A percentile compares a stretch with the other conserved stretches of the same genome.
phyloP scores from a whole-genome alignment of 2,113 vertebrate species.

The Phalacrocorax carbo region DNA sequence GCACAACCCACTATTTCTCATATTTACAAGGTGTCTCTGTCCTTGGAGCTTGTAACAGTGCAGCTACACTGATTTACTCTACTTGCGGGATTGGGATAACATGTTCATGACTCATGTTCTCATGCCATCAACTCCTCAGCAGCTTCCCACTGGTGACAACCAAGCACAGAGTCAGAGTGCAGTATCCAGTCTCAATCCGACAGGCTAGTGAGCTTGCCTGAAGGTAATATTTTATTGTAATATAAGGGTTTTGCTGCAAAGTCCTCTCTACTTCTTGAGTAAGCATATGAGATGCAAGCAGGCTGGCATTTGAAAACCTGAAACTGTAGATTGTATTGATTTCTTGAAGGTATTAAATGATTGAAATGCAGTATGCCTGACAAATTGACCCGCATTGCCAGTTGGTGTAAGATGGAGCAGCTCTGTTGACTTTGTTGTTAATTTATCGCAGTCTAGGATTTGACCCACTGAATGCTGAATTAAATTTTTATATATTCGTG shows the following conservation, averaged over 20 bases:
- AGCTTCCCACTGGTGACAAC: not conserved
- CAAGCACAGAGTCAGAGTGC: not conserved
- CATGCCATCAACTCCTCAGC: not conserved
- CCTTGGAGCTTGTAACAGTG: not conserved
- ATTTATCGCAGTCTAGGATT: not conserved
- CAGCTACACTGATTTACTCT: not conserved
- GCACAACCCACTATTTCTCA: not conserved
- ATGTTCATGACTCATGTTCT: not conserved
- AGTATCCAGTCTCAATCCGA: not conserved
- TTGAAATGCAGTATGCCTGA: not conserved
- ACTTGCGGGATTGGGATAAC: not conserved
- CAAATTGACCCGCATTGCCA: not conserved
- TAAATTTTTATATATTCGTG: not conserved
- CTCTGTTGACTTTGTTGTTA: not conserved
- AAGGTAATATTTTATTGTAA: not conserved
- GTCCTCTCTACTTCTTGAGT: not conserved
- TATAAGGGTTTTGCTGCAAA: not conserved
- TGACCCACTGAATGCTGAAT: constrained; percentile 4
- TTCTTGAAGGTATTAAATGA: not conserved
- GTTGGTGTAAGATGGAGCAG: not conserved
- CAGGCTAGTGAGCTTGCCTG: not conserved
- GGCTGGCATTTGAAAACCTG: not conserved
- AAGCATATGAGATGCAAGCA: not conserved
- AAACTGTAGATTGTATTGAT: not conserved
- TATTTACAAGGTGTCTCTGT: not conserved